Percentiles rank a stretch among this genome's conserved stretches.
Evolutionary conservation across 2,888 invertebrate species (phyloP).

Genomic region (Latrodectus hesperus): DNA sequence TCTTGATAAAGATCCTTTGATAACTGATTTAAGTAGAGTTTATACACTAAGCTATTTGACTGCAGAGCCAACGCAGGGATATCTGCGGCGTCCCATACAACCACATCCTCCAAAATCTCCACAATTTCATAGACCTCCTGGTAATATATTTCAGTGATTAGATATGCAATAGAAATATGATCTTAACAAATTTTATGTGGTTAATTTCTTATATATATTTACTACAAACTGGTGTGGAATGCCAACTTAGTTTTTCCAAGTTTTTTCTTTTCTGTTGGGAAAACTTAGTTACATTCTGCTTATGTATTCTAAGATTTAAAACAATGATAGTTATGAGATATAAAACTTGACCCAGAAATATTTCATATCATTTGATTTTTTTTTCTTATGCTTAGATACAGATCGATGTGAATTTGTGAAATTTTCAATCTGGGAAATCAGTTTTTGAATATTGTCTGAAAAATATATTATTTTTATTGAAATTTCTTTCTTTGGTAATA

Average conservation of each 20-base stretch:
- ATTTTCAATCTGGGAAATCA: too few species aligned
- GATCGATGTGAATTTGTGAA: too few species aligned
- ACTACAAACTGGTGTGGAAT: too few species aligned
- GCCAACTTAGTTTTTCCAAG: background rate
- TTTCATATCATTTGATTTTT: too few species aligned
- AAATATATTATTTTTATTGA: background rate
- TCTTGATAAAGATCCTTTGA: constrained; percentile 69
- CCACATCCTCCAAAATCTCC: constrained; percentile 94
- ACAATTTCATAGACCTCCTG: constrained; percentile 95
- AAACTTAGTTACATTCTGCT: background rate
- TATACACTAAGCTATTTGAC: constrained; percentile 96
- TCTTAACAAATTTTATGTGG: too few species aligned
- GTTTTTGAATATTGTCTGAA: background rate
- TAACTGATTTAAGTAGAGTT: constrained; percentile 75
- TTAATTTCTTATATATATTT: too few species aligned
- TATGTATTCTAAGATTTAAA: too few species aligned
- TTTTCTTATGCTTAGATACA: too few species aligned
- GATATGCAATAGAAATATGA: background rate
- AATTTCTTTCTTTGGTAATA: background rate
- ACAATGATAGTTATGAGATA: too few species aligned
- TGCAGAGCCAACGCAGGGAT: constrained; percentile 87
- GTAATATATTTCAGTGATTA: constrained; percentile 75
- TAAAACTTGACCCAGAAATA: too few species aligned
- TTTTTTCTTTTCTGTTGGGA: background rate
- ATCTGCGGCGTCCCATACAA: constrained; percentile 91